Evolutionary conservation across 1,140 invertebrate species (phyloP).

Genomic region (Brachionus paranguensis): DNA sequence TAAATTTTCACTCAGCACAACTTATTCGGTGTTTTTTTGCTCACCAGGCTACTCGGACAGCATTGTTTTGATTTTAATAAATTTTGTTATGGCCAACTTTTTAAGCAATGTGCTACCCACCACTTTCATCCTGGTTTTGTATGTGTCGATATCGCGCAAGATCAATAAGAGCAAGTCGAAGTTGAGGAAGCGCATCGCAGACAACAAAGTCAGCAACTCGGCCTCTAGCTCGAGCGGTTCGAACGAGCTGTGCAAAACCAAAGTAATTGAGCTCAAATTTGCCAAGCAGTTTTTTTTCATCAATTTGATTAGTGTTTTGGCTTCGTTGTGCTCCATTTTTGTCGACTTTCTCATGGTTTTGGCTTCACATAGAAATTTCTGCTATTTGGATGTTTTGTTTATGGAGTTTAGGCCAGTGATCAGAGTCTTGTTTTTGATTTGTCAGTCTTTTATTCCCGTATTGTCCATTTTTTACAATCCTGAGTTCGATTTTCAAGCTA

Average conservation of each 20-base stretch:
- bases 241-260: background rate
- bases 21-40: background rate
- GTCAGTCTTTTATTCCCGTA: background rate
- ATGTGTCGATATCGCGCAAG: background rate
- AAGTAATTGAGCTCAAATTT: background rate
- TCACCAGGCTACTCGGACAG: background rate
- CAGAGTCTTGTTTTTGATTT: background rate
- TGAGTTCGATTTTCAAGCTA: background rate
- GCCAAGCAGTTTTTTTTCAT: background rate
- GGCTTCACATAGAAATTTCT: background rate
- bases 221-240: background rate
- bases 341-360: background rate
- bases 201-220: background rate
- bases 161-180: background rate
- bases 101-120: background rate
- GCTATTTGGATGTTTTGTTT: background rate
- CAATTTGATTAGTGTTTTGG: background rate
- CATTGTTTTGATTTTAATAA: background rate
- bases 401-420: background rate
- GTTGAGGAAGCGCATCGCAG: background rate
- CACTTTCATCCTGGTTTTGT: background rate
- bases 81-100: background rate
- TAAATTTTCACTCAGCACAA: background rate
- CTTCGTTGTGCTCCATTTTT: background rate
- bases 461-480: background rate